Evolutionary conservation across 2,888 invertebrate species (phyloP).

Genomic region (Xanthorhoe designata): DNA sequence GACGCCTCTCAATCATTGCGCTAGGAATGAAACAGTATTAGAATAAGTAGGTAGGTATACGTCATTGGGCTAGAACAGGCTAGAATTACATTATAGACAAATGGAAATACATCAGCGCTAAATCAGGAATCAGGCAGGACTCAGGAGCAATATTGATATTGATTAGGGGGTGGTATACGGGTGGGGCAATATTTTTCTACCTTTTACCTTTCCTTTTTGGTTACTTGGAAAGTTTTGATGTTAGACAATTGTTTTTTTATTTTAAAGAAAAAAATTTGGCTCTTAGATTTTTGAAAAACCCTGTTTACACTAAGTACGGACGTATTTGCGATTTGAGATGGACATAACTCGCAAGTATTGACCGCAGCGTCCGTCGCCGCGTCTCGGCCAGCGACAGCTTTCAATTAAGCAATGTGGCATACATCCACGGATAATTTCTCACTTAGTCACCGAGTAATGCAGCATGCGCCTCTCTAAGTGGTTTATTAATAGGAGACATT

Average conservation of each 20-base stretch:
- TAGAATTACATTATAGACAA: not conserved
- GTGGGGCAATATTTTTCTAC: no score
- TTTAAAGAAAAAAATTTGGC: no score
- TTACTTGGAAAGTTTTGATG: no score
- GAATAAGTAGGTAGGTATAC: constrained; percentile 43
- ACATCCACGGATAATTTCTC: constrained; percentile 52
- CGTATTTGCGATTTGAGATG: constrained; percentile 9
- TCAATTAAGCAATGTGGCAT: constrained; percentile 49
- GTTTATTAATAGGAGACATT: constrained; percentile 46
- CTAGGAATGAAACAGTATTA: constrained; percentile 54
- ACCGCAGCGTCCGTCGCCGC: constrained; percentile 23
- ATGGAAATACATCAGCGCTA: no score
- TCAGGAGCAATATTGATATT: no score
- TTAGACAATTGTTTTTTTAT: no score
- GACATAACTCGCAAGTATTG: constrained; percentile 40
- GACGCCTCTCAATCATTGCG: constrained; percentile 10
- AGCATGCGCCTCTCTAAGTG: constrained; percentile 49
- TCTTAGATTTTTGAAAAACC: no score
- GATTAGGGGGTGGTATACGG: no score
- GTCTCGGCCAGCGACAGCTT: constrained; percentile 41
- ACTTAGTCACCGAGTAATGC: constrained; percentile 51
- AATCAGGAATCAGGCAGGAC: no score
- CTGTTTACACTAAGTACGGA: no score
- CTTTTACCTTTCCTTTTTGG: no score
- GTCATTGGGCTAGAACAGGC: constrained; percentile 42